Base-by-base conservation (phyloP, 2,888 invertebrate genomes). In the Leucoma salicis region DNA sequence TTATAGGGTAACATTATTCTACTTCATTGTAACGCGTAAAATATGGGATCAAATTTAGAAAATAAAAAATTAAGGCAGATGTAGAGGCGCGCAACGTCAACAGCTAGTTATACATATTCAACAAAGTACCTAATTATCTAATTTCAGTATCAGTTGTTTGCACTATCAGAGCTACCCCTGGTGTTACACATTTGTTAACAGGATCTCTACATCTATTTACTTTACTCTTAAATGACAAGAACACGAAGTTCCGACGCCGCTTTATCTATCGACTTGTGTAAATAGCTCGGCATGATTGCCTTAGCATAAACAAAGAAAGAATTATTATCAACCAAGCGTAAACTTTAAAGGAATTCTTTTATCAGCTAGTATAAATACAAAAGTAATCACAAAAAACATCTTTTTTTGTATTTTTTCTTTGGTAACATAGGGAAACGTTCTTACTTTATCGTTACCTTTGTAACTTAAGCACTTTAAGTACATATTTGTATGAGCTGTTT, bases 251-350 rank as follows among this genome's bases (percentile, higher is more conserved):
- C 66, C 72, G 81, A 79, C 82, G 82, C 76, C 75, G 63, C 73
- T 82, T 82, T 82, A 81, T 83, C 82, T 83, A 80, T 82, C 78
- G 82, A 78, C 77, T 74, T 73, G 77, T 76, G 70, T 84, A 82
- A 78, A 82, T 77, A 82, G 71, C 70, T 60, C 50, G 62, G 71
- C 79, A 77, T 77, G 79, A 82, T 81, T 76, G 77, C 73, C 61
- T 49, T 72, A 77, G 64, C 67, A 74, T 85, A 84, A 83, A 84
- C 80, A 82, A 68, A 78, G 66, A 65, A 75, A 81, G 73, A 82
- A 81, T 74, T 82, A 79, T 80, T 80, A 81, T 82, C 79, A 73
- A 73, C 50, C 51, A 47, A 66, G 68, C 68, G 75, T 84, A 82
- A 81, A 82, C 82, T 71, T 59, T 51, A 51, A 57, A 66, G 67